These are phyloP conservation scores for Drosophila gaucha DNA, from an alignment of 2,888 invertebrate species.

Conservation along the genomic window DNA sequence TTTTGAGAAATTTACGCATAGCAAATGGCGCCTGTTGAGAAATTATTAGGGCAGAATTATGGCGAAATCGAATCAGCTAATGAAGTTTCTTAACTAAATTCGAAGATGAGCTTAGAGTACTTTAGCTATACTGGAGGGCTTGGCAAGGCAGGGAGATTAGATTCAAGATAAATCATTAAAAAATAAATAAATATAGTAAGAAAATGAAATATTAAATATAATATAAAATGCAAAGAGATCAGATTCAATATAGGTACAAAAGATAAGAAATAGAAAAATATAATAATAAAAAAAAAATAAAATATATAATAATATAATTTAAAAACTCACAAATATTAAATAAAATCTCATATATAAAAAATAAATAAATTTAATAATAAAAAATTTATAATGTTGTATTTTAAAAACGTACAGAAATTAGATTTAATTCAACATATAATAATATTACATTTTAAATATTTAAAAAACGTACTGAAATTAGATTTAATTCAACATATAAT, in stretches of 20 bases:
- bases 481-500: no score
- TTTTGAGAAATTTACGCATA: conserved; percentile 41
- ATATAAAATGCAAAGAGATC: no score
- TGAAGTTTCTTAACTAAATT: conserved; percentile 51
- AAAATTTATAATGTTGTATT: no score
- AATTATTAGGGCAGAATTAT: conserved; percentile 75
- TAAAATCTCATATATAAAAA: no score
- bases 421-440: no score
- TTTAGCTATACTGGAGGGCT: neutral
- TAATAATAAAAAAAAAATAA: neutral
- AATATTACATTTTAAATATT: no score
- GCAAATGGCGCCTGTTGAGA: conserved; percentile 74
- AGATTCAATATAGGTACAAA: no score
- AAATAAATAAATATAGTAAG: neutral
- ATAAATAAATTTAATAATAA: no score
- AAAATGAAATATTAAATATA: neutral
- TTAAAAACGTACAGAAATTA: no score
- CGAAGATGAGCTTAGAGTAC: neutral
- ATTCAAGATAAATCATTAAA: neutral
- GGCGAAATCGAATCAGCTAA: conserved; percentile 71
- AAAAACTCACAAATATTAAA: no score
- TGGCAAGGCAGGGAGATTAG: neutral
- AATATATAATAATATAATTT: no score
- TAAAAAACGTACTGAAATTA: no score
- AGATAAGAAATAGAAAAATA: neutral